Base-by-base conservation (phyloP, 2,797 vertebrate species). In the Urophycis tenuis region DNA sequence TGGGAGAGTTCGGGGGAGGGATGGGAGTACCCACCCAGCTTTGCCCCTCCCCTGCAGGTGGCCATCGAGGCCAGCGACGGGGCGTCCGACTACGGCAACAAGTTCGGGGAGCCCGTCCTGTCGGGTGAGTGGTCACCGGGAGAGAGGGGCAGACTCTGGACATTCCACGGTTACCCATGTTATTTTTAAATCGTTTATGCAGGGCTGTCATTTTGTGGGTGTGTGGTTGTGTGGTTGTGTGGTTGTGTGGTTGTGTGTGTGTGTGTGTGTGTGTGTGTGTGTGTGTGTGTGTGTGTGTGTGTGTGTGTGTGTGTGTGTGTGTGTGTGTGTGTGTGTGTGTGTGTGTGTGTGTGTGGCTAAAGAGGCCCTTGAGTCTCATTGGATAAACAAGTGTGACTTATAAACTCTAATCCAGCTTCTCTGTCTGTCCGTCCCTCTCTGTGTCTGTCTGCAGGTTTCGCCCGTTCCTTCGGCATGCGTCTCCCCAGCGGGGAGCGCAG, bases 41-140 rank as follows among this genome's bases (percentile, higher is more conserved):
- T 97, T 30, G 96, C 96, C 11, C 82, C 79, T 0, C 95, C 96
- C 0, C 91, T 97, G 80, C 95, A 98, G 80, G 90, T 98, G 41
- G 95, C 95, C 36, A 91, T 97, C 0, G 94, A 96, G 73, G 96
- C 96, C 86, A 97, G 96, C 15, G 87, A 96, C 1, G 96, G 96
- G 0, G 96, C 96, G 5, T 98, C 96, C 0, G 96, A 98, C 87
- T 98, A 98, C 0, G 96, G 96, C 75, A 98, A 98, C 92, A 98
- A 97, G 83, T 98, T 98, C 85, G 96, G 96, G 72, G 96, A 97
- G 60, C 96, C 96, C 0, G 93, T 98, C 4, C 85, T 98, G 73
- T 91, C 95, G 70, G 96, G 96, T 96, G 72, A 34, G 64, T n/a
- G 19, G 22, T 53, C 41, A 45, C 41, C 12, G n/a, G n/a, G n/a